Evolutionary conservation across 2,888 invertebrate genomes (phyloP).

Genomic region (Asteroscopus sphinx): DNA sequence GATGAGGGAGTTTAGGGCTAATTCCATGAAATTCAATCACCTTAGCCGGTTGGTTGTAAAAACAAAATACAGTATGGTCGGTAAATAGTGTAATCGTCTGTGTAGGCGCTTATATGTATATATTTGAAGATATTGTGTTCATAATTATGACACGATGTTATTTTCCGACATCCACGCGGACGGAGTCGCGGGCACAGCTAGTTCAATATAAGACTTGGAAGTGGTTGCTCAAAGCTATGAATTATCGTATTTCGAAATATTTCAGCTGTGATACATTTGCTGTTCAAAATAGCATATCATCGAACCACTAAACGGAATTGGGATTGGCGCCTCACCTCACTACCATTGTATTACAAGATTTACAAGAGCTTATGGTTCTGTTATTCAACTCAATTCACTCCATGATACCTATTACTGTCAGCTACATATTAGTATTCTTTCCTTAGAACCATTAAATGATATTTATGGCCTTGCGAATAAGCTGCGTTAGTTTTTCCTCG

Average conservation of each 20-base stretch:
- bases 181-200: no score
- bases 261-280: conserved; percentile 28
- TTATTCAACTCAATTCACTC: conserved; percentile 23
- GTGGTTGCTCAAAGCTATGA: no score
- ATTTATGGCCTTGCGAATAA: conserved; percentile 50
- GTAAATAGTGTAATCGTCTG: no score
- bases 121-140: no score
- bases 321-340: conserved; percentile 4
- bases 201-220: no score
- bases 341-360: conserved; percentile 6
- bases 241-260: background rate
- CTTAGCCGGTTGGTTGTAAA: no score
- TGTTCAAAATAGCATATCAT: conserved; percentile 31
- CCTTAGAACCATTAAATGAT: conserved; percentile 33
- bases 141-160: no score
- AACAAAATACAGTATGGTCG: no score
- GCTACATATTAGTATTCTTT: conserved; percentile 43
- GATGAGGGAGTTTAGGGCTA: no score
- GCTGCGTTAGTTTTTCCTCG: conserved; percentile 44
- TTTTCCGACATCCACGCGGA: no score
- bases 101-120: no score
- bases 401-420: conserved; percentile 19
- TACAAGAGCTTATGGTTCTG: background rate
- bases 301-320: conserved; percentile 19
- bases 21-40: no score